phyloP scores from a whole-genome alignment of 2,113 vertebrate species.

The Mixornis gularis region DNA sequence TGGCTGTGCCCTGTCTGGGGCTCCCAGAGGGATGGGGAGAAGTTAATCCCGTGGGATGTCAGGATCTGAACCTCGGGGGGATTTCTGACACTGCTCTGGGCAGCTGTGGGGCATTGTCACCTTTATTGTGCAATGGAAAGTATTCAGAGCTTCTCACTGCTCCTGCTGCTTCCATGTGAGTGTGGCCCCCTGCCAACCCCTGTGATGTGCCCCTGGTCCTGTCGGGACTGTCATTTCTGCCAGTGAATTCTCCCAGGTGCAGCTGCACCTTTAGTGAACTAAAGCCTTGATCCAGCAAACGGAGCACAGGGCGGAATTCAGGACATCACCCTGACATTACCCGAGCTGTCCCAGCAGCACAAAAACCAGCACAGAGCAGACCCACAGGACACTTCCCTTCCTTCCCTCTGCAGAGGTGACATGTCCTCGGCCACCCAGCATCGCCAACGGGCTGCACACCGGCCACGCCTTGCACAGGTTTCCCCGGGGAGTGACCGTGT shows the following conservation, averaged over 20 bases:
- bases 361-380: background rate
- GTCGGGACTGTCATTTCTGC: fast-evolving
- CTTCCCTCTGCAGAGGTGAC: background rate
- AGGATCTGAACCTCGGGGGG: background rate
- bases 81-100: background rate
- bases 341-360: background rate
- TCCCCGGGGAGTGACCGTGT: background rate
- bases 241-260: background rate
- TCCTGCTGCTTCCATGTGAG: background rate
- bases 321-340: fast-evolving
- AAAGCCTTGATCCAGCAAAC: background rate
- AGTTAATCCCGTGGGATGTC: fast-evolving
- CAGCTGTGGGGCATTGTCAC: background rate
- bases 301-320: background rate
- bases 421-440: background rate
- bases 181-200: background rate
- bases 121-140: background rate
- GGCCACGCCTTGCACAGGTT: background rate
- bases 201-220: fast-evolving
- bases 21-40: background rate
- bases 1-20: background rate
- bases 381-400: background rate
- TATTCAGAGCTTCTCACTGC: background rate
- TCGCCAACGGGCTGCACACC: conserved; percentile 18
- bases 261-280: background rate